Base-by-base conservation (phyloP, 2,797 vertebrate genomes). In the Vireo griseus region DNA sequence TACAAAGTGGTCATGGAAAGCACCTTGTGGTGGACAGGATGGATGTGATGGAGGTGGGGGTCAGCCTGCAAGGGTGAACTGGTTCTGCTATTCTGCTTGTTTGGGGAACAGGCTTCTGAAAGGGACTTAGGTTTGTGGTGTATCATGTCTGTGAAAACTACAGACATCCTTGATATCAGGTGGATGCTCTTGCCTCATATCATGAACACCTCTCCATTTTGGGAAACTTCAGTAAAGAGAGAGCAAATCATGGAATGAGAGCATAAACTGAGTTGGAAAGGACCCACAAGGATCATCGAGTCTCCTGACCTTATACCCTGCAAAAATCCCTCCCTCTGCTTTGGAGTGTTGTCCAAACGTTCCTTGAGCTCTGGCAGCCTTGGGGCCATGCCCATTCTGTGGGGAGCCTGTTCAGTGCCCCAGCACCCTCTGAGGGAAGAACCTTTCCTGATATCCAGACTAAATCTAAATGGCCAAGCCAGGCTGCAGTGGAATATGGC, bases 291-390 rank as follows among this genome's bases (percentile, higher is more conserved):
- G 15, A 89, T 35, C 44, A 16, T 1, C 2, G 6, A 71, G 28
- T 65, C 20, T 39, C 19, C 44, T 63, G 20, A 20, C 25, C 9
- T 29, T 57, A 24, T 21, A 29, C 17, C 14, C 44, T 76, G 15
- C 39, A 83, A 4, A 42, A 58, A 33, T 31, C n/a, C 12, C 3
- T 0, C 14, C 6, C 4, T 57, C 7, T 76, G 14, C 25, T 29
- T 63, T 51, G 8, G 21, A 63, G 11, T 6, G 6, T 33, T 69
- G 24, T 57, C n/a, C n/a, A 45, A 45, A 51, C 0, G 0, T 24
- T 82, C n/a, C 35, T 50, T 6, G 9, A 69, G 19, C 55, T 89
- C 37, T 76, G 39, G 10, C 44, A 51, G 65, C 25, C 65, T 51
- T 44, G 16, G 19, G 4, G 4, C 63, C 13, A 3, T 83, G 29